Conservation (phyloP, 2,113 vertebrate genomes). For the Oryctolagus cuniculus region DNA sequence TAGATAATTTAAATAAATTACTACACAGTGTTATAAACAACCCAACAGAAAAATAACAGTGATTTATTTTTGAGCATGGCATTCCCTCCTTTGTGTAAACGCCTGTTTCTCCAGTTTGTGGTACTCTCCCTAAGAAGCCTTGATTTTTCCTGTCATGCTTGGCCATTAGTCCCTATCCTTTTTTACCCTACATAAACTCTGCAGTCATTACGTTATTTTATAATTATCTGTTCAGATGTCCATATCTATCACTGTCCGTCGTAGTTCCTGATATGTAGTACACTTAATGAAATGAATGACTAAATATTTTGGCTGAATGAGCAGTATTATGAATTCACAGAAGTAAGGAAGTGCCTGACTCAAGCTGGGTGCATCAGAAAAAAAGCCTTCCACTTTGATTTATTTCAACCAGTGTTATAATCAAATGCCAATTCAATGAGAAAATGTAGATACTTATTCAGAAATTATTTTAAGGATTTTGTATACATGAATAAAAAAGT, state of each 20-base stretch:
- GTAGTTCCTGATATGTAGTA: not conserved
- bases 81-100: not conserved
- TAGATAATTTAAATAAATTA: slow-evolving; percentile 11
- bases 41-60: not conserved
- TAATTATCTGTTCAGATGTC: slow-evolving; percentile 14
- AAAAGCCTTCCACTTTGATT: not conserved
- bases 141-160: slow-evolving; percentile 13
- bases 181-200: not conserved
- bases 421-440: not conserved
- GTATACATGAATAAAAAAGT: not conserved
- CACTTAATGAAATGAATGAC: not conserved
- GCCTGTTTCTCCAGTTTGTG: not conserved
- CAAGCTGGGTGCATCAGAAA: not conserved
- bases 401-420: slow-evolving; percentile 17
- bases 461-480: slow-evolving; percentile 47
- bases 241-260: not conserved
- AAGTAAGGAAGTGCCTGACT: not conserved
- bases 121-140: slow-evolving; percentile 46
- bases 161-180: not conserved
- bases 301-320: not conserved
- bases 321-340: not conserved
- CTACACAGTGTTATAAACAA: not conserved
- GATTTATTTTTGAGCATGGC: slow-evolving; percentile 41
- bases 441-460: slow-evolving; percentile 5
- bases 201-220: not conserved